phyloP scores from a whole-genome alignment of 1,140 invertebrate species.

The Drosophila varians region DNA sequence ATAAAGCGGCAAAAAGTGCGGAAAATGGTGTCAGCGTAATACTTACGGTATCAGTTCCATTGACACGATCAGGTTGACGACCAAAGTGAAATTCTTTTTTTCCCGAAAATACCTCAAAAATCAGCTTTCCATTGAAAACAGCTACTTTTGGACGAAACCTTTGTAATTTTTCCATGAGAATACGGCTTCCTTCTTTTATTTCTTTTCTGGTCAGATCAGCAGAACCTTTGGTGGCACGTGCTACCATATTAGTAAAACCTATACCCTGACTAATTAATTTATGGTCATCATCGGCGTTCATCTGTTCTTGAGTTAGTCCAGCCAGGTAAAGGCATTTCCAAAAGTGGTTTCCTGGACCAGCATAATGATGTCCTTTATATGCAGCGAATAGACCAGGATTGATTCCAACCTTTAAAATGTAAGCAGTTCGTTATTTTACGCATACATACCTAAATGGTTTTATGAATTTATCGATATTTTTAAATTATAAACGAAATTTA shows the following conservation, averaged over 20 bases:
- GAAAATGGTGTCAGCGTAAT: neutral
- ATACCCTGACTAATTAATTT: slow-evolving; percentile 96
- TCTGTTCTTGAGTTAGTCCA: slow-evolving; percentile 96
- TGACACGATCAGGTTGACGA: slow-evolving; percentile 95
- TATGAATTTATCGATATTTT: no score
- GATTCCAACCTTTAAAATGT: slow-evolving; percentile 93
- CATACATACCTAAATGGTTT: neutral
- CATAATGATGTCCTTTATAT: slow-evolving; percentile 99
- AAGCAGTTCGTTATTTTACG: neutral
- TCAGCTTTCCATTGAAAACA: slow-evolving; percentile 99
- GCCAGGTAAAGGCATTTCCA: slow-evolving; percentile 99
- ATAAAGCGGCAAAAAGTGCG: no score
- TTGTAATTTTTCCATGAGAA: slow-evolving; percentile 95
- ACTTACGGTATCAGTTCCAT: slow-evolving; percentile 96
- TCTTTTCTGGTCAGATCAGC: slow-evolving; percentile 97
- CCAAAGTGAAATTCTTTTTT: slow-evolving; percentile 99
- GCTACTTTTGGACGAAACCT: slow-evolving; percentile 98
- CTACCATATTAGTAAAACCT: slow-evolving; percentile 99
- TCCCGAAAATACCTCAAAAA: slow-evolving; percentile 98
- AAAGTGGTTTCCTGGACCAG: slow-evolving; percentile 99
- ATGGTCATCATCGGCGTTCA: slow-evolving; percentile 98
- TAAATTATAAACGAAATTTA: slow-evolving; percentile 67
- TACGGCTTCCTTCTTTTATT: slow-evolving; percentile 97
- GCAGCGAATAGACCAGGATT: slow-evolving; percentile 98
- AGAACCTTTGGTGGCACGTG: slow-evolving; percentile 96